Evolutionary conservation across 1,140 invertebrate species (phyloP).

Genomic region (Orchestia grillus): DNA sequence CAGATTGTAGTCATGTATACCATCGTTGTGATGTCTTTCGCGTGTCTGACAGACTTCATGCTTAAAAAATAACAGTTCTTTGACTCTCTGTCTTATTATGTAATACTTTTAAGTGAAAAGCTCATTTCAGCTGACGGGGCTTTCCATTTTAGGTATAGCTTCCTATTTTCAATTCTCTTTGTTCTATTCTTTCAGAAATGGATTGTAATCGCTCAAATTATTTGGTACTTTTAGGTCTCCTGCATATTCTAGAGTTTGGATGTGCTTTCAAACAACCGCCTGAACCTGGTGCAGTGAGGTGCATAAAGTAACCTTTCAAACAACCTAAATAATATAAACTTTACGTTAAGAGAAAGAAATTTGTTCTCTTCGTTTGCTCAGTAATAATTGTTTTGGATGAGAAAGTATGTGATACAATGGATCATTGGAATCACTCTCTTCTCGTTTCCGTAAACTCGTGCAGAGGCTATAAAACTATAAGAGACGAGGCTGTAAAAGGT

Average conservation of each 20-base stretch:
- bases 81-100: not conserved
- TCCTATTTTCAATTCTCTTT: too few relatives aligned
- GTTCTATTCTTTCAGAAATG: too few relatives aligned
- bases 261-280: too few relatives aligned
- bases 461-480: not conserved
- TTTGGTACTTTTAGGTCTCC: too few relatives aligned
- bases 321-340: not conserved
- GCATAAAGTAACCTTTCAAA: too few relatives aligned
- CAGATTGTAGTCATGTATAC: not conserved
- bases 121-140: not conserved
- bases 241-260: too few relatives aligned
- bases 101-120: not conserved
- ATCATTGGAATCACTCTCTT: not conserved
- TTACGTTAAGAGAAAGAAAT: not conserved
- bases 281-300: too few relatives aligned
- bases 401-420: not conserved
- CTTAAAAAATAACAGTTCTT: too few relatives aligned
- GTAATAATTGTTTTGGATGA: not conserved
- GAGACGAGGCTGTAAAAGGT: not conserved
- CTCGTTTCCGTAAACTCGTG: not conserved
- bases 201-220: too few relatives aligned
- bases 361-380: not conserved
- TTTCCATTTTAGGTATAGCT: not conserved
- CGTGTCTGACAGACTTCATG: not conserved
- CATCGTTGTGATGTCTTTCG: not conserved